Percentiles rank a stretch among this genome's conserved stretches.
These are phyloP conservation scores for Cydia strobilella DNA, from an alignment of 1,140 invertebrate genomes.

Conservation along the genomic window DNA sequence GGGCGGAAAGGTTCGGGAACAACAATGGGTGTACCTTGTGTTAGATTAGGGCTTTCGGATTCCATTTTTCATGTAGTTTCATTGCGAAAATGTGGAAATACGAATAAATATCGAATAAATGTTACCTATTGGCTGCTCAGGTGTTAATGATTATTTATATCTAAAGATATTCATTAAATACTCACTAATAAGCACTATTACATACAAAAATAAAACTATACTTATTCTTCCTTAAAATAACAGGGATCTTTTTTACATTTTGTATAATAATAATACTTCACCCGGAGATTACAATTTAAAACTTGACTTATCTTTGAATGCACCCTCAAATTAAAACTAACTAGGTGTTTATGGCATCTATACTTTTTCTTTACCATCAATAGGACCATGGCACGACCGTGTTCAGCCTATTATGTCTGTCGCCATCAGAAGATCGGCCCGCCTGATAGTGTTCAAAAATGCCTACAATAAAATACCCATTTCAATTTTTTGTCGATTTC, in stretches of 20 bases:
- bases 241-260: neutral
- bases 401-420: slow-evolving; percentile 29
- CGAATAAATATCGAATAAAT: neutral
- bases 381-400: neutral
- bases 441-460: slow-evolving; percentile 14
- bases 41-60: neutral
- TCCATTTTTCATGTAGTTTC: slow-evolving; percentile 13
- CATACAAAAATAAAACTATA: neutral
- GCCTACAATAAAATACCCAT: slow-evolving; percentile 31
- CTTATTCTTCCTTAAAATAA: neutral
- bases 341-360: slow-evolving; percentile 30
- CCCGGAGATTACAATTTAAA: neutral
- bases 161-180: no score
- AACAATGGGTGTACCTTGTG: slow-evolving; percentile 7
- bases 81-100: neutral
- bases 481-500: slow-evolving; percentile 27
- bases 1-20: slow-evolving; percentile 50
- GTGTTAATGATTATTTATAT: neutral
- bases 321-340: slow-evolving; percentile 18
- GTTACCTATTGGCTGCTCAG: neutral
- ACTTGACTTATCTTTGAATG: neutral
- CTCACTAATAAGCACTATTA: no score
- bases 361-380: slow-evolving; percentile 16
- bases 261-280: neutral
- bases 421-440: slow-evolving; percentile 18